A percentile compares a stretch with the other conserved stretches of the same genome.
Evolutionary conservation across 2,113 vertebrate genomes (phyloP).

Genomic region (Odocoileus virginianus): DNA sequence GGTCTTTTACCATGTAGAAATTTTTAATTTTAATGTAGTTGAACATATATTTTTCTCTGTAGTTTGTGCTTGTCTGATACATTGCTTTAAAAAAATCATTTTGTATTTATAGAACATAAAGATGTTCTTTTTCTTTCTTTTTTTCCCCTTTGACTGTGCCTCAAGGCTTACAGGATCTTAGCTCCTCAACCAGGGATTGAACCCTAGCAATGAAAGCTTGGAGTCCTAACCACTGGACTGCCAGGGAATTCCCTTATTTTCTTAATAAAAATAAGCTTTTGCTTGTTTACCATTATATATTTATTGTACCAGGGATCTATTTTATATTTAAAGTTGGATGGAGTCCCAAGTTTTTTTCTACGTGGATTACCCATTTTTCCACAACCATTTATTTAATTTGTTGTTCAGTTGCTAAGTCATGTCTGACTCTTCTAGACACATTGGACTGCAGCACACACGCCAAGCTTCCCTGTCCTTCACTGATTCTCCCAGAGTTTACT

Average conservation of each 20-base stretch:
- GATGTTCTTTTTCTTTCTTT: neutral
- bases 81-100: neutral
- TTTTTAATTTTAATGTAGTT: neutral
- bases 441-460: neutral
- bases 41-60: neutral
- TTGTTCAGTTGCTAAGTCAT: neutral
- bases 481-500: neutral
- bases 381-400: neutral
- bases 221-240: neutral
- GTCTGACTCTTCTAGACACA: neutral
- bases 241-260: neutral
- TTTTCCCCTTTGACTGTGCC: neutral
- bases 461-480: neutral
- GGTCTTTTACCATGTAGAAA: neutral
- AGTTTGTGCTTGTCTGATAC: neutral
- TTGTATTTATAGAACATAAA: neutral
- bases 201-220: neutral
- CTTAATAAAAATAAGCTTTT: neutral
- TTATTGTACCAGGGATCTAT: neutral
- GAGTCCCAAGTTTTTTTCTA: neutral
- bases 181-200: neutral
- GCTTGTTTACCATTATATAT: neutral
- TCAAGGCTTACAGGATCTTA: neutral
- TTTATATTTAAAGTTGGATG: neutral
- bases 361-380: neutral